These are phyloP conservation scores for Apostichopus parvimensis DNA, from an alignment of 35 echinoderm and acorn worm species.

Conservation along the genomic window DNA sequence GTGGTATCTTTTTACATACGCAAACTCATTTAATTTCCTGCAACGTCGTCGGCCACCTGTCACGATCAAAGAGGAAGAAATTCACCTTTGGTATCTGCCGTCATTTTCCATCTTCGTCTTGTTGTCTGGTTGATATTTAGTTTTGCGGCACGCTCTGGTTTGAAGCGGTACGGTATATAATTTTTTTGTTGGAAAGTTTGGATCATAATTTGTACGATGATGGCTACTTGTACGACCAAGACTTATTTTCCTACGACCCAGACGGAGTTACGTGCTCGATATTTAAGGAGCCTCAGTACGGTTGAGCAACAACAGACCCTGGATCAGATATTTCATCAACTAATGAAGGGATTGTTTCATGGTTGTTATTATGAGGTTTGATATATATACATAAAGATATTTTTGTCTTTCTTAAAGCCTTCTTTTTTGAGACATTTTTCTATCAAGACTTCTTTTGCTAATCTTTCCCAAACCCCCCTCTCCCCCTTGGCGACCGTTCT, in stretches of 20 bases:
- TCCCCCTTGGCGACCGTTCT: not conserved
- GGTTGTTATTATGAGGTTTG: slow-evolving; percentile 91
- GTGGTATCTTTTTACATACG: not conserved
- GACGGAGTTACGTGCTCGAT: slow-evolving; percentile 43
- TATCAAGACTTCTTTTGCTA: not conserved
- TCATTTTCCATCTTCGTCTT: not conserved
- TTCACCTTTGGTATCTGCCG: not conserved
- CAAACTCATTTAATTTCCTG: not conserved
- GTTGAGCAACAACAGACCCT: slow-evolving; percentile 72
- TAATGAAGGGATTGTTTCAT: slow-evolving; percentile 71
- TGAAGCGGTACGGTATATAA: not conserved
- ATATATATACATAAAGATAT: not conserved
- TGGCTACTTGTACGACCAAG: slow-evolving; percentile 32
- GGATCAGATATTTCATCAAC: slow-evolving; percentile 78
- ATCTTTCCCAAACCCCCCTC: not conserved
- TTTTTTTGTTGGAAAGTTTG: not conserved
- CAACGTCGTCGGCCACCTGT: not conserved
- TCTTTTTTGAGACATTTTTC: not conserved
- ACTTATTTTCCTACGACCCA: slow-evolving; percentile 55
- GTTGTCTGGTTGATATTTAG: not conserved
- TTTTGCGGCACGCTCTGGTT: not conserved
- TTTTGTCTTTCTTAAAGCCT: not conserved
- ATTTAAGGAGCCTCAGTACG: slow-evolving; percentile 24
- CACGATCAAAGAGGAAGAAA: not conserved
- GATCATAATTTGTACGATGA: not conserved